Evolutionary conservation across 2,113 vertebrate species (phyloP).

Genomic region (Ascaphus truei): DNA sequence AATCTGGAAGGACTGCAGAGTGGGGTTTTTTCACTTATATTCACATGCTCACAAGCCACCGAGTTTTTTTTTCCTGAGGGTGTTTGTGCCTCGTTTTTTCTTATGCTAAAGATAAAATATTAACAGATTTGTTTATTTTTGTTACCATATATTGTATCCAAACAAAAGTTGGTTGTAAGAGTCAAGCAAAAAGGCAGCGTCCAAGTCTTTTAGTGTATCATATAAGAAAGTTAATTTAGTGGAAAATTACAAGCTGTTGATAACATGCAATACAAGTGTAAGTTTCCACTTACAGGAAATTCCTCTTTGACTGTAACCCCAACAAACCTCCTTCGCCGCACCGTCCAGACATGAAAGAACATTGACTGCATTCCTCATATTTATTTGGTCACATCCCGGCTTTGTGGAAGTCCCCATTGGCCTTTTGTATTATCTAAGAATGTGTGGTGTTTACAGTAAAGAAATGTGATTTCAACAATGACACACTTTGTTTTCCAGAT

Average conservation of each 20-base stretch:
- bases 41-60: too few species aligned
- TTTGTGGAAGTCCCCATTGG: slow-evolving; percentile 37
- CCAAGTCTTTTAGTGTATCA: too few species aligned
- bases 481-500: slow-evolving; percentile 43
- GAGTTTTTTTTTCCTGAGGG: too few species aligned
- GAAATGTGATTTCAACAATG: slow-evolving; percentile 38
- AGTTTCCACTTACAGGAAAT: not conserved
- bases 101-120: too few species aligned
- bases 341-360: not conserved
- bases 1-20: too few species aligned
- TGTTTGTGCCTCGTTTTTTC: too few species aligned
- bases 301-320: not conserved
- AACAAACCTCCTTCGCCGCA: slow-evolving; percentile 2
- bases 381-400: slow-evolving; percentile 8
- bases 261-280: not conserved
- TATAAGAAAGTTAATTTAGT: too few species aligned
- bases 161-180: too few species aligned
- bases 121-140: too few species aligned
- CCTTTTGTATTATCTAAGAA: slow-evolving; percentile 31
- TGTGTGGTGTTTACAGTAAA: slow-evolving; percentile 55
- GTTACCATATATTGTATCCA: too few species aligned
- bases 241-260: slow-evolving; percentile 15
- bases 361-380: not conserved
- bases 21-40: too few species aligned
- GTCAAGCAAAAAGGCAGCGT: too few species aligned